Base-by-base conservation (phyloP, 1,140 invertebrate species). In the Sminthurinus signatus region DNA sequence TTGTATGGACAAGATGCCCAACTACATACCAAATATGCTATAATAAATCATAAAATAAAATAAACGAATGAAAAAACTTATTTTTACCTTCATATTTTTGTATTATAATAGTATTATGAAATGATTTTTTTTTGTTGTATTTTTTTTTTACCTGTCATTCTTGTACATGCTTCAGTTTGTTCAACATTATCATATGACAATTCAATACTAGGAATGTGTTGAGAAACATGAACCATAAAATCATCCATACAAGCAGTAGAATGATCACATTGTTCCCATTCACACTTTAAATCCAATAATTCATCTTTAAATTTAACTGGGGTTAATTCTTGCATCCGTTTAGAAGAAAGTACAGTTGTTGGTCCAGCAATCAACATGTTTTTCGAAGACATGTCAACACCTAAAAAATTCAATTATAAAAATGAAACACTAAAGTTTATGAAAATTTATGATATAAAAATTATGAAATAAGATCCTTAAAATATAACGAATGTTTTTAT, bases 221-320 rank as follows among this genome's bases (percentile, higher is more conserved):
- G 29, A 12, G 21, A 39, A 15, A 72, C 67, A 46, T 69, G 67
- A 14, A 52, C 32, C 5, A 80, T 76, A 57, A 86, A 81, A 59
- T 85, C 81, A 2, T 79, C 73, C n/a, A 75, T 74, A 61, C 80
- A 75, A 14, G 70, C 32, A 17, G 80, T 80, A 50, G 79, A 74
- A 69, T 83, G 85, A 0, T 75, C 74, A 73, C 86, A 88, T 10
- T 80, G 75, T 56, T 80, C 80, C 86, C 86, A 88, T 29, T 67
- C 67, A 62, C 70, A 72, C 3, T 27, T 17, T 8, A 72, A 36
- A 3, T 60, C 23, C 15, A 72, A 44, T 17, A 57, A 44, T 46
- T 72, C 70, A 1, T 60, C 48, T 14, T 56, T 57, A 50, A 72
- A 72, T 51, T 63, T 67, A 2, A 59, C 48, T 19, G 67, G 64